Base-by-base conservation (phyloP, 2,113 vertebrate genomes). In the Dipodomys spectabilis region DNA sequence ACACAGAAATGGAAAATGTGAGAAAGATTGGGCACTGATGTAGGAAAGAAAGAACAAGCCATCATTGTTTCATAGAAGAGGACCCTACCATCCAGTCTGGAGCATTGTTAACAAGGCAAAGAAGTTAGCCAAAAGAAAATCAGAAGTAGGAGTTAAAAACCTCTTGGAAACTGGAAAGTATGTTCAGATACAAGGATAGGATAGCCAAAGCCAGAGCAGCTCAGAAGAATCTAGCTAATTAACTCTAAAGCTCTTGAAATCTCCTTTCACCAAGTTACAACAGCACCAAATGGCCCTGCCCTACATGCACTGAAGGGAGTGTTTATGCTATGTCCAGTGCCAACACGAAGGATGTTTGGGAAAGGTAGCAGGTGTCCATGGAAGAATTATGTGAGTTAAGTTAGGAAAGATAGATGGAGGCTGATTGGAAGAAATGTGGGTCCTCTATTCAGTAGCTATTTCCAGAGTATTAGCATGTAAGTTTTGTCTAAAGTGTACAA, bases 261-360 rank as follows among this genome's bases (percentile, higher is more conserved):
- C 18, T 77, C 32, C 7, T 94, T 93, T 95, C 65, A 71, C 49
- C 35, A 71, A 81, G 25, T 74, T 22, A 64, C 90, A 93, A 77
- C 27, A 91, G 57, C 39, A 86, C 30, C 53, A 32, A 57, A 30
- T 30, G 12, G 15, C 27, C 20, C 62, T 87, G n/a, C 19, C 32
- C 67, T 84, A 19, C 27, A 30, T 25, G 23, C 44, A 73, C n/a
- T 82, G 77, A 68, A 81, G 22, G 49, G 85, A 75, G 6, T 72
- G 6, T 78, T 93, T 71, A 11, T 39, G 16, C 64, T 30, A 82
- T 80, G 80, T 81, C 73, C n/a, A 49, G 39, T 79, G 44, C 49
- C 30, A 90, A 93, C 22, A 32, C 45, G 32, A 75, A 87, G 65
- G 82, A 35, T 1, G 1, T 57, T 84, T 28, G 74, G 39, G 69